Evolutionary conservation across 2,113 vertebrate species (phyloP).

Genomic region (Mastomys natalensis): DNA sequence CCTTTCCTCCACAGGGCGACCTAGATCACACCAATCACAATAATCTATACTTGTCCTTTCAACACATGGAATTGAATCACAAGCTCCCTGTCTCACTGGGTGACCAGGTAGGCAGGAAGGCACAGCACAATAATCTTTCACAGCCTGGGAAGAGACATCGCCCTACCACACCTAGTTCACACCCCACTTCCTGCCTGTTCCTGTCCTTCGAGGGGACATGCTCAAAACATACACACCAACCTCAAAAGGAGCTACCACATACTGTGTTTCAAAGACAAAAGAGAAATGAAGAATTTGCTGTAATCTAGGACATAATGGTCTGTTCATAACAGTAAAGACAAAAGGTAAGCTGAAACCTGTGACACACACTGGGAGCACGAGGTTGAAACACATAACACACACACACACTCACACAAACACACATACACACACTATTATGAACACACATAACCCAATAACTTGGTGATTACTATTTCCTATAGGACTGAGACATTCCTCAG

Average conservation of each 20-base stretch:
- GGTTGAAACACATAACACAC: not conserved
- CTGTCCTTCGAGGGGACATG: not conserved
- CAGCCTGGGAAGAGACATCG: not conserved
- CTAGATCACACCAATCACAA: not conserved
- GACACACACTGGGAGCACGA: not conserved
- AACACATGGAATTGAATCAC: not conserved
- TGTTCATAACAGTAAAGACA: not conserved
- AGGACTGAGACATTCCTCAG: not conserved
- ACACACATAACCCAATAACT: not conserved
- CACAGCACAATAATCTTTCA: not conserved
- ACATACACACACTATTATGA: not conserved
- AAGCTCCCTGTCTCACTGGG: not conserved
- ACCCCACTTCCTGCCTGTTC: not conserved
- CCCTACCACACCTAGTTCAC: not conserved
- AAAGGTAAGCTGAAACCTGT: not conserved
- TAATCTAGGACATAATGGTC: not conserved
- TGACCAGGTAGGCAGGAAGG: not conserved
- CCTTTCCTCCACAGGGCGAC: not conserved
- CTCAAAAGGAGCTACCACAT: not conserved
- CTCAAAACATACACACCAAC: not conserved
- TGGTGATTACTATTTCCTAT: not conserved
- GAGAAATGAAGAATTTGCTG: not conserved
- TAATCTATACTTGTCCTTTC: not conserved
- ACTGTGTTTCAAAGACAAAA: not conserved
- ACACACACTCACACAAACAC: not conserved